Conservation (phyloP, 2,797 vertebrate genomes). For the Acrocephalus scirpaceus region DNA sequence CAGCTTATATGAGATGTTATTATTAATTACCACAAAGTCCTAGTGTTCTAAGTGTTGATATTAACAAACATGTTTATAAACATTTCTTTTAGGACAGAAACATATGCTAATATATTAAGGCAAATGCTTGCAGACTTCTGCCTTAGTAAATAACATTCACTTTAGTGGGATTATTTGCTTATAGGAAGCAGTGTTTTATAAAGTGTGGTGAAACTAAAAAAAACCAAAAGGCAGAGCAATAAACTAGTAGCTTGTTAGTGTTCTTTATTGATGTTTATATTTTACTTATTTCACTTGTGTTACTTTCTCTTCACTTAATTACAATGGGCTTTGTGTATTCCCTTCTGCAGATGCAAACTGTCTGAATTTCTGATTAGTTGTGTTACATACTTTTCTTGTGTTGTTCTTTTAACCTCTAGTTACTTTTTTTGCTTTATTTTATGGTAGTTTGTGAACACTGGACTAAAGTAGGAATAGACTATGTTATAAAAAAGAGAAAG, state of each 20-base stretch:
- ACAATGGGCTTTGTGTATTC: background rate
- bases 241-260: background rate
- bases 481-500: background rate
- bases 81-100: background rate
- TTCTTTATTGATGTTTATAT: background rate
- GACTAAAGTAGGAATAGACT: background rate
- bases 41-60: background rate
- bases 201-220: background rate
- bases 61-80: background rate
- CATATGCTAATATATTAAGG: background rate
- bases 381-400: background rate
- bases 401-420: background rate
- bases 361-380: background rate
- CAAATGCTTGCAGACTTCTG: background rate
- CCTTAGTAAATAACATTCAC: background rate
- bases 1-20: background rate
- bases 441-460: background rate
- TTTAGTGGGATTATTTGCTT: background rate
- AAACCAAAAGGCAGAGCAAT: background rate
- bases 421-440: background rate
- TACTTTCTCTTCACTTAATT: background rate
- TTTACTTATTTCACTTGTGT: background rate
- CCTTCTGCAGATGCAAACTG: background rate
- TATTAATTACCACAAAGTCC: background rate
- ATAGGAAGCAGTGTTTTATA: background rate